A percentile compares a stretch with the other conserved stretches of the same genome.
Evolutionary conservation across 2,888 invertebrate genomes (phyloP).

Genomic region (Agelastica alni): DNA sequence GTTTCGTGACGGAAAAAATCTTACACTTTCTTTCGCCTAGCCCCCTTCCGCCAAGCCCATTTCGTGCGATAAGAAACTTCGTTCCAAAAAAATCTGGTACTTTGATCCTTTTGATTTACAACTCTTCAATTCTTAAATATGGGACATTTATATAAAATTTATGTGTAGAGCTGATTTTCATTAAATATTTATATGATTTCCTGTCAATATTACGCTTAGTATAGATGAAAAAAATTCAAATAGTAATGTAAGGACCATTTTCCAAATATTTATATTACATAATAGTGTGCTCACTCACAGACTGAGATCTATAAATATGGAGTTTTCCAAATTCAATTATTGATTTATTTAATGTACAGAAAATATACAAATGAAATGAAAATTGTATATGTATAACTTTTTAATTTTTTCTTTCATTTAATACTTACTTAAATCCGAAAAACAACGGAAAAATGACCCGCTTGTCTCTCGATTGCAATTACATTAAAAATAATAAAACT

Average conservation of each 20-base stretch:
- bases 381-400: slow-evolving; percentile 56
- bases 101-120: too few relatives aligned
- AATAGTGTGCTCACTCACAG: slow-evolving; percentile 36
- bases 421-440: slow-evolving; percentile 53
- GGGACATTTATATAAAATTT: too few relatives aligned
- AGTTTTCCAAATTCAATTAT: slow-evolving; percentile 34
- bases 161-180: too few relatives aligned
- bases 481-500: slow-evolving; percentile 38
- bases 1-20: too few relatives aligned
- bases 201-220: too few relatives aligned
- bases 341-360: slow-evolving; percentile 55
- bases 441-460: slow-evolving; percentile 40
- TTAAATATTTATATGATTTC: too few relatives aligned
- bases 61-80: too few relatives aligned
- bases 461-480: slow-evolving; percentile 41
- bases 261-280: slow-evolving; percentile 29
- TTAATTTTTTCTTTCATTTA: slow-evolving; percentile 48
- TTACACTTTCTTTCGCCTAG: too few relatives aligned
- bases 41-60: too few relatives aligned
- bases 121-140: too few relatives aligned
- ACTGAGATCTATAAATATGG: slow-evolving; percentile 39
- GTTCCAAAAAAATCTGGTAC: too few relatives aligned
- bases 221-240: too few relatives aligned
- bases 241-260: slow-evolving; percentile 14
- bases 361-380: slow-evolving; percentile 58